Evolutionary conservation across 1,140 invertebrate species (phyloP).

Genomic region (Zaprionus africanus): DNA sequence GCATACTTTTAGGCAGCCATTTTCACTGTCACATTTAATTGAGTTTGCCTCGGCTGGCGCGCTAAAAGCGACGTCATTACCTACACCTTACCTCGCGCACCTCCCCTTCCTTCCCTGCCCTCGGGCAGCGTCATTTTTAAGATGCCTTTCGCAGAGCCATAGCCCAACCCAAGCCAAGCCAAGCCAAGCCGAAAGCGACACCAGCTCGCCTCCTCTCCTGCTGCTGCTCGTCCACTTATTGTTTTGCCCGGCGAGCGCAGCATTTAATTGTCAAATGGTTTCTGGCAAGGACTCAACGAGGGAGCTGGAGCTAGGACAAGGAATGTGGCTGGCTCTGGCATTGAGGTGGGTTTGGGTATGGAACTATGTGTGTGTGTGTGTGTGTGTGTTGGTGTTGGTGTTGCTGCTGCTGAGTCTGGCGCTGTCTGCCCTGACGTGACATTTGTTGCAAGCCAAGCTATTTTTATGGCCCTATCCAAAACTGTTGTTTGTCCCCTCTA

Average conservation of each 20-base stretch:
- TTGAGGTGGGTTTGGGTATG: not conserved
- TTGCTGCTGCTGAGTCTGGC: too few relatives aligned
- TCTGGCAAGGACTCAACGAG: slow-evolving; percentile 36
- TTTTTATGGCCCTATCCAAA: slow-evolving; percentile 56
- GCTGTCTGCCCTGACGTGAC: slow-evolving; percentile 41
- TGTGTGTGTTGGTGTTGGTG: not conserved
- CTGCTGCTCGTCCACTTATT: slow-evolving; percentile 10
- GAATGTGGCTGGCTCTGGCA: not conserved
- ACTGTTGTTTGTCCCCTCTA: slow-evolving; percentile 23
- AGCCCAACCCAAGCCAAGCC: slow-evolving; percentile 33
- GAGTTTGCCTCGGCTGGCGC: slow-evolving; percentile 67
- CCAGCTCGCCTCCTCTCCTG: not conserved
- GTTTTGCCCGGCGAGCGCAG: slow-evolving; percentile 51
- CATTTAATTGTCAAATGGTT: slow-evolving; percentile 81
- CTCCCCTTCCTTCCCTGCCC: not conserved
- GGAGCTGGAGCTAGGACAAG: not conserved
- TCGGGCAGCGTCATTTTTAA: slow-evolving; percentile 63
- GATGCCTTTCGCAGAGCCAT: slow-evolving; percentile 47
- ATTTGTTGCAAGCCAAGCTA: slow-evolving; percentile 57
- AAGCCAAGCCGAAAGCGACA: not conserved
- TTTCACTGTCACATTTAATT: slow-evolving; percentile 83
- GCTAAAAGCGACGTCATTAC: slow-evolving; percentile 80
- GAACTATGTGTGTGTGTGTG: not conserved
- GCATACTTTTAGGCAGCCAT: slow-evolving; percentile 78
- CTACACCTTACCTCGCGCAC: slow-evolving; percentile 25